Conservation (phyloP, 1,140 invertebrate species). For the Ylistrum balloti region DNA sequence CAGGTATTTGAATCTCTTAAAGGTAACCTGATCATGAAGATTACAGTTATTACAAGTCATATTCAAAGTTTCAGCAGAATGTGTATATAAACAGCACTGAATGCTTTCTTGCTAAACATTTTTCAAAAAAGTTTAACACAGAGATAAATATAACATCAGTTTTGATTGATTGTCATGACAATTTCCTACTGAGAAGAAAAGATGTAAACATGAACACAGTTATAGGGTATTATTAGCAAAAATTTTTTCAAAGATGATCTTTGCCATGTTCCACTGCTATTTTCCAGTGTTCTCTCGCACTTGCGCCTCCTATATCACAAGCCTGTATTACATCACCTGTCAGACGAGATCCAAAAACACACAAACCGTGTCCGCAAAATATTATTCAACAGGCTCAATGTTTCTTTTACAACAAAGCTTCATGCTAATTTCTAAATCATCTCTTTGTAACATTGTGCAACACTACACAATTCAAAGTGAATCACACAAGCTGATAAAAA, state of each 20-base stretch:
- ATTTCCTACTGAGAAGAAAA: too few species aligned
- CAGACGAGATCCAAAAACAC: not conserved
- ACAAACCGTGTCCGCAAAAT: not conserved
- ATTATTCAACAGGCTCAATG: not conserved
- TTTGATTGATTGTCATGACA: too few species aligned
- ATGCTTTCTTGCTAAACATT: too few species aligned
- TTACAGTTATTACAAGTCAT: too few species aligned
- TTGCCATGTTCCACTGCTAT: not conserved
- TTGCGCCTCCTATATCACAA: not conserved
- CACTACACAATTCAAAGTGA: not conserved
- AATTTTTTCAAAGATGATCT: not conserved
- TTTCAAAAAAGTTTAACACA: too few species aligned
- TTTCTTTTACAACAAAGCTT: not conserved
- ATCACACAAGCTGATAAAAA: not conserved
- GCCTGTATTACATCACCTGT: not conserved
- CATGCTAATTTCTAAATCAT: slow-evolving; percentile 36
- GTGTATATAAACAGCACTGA: too few species aligned
- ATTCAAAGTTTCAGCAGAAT: too few species aligned
- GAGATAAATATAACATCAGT: too few species aligned
- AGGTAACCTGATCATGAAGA: too few species aligned
- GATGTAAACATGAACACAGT: not conserved
- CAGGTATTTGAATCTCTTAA: too few species aligned
- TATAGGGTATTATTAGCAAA: not conserved
- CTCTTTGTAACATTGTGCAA: not conserved
- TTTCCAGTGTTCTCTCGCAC: not conserved